Percentiles rank a stretch among this genome's conserved stretches.
phyloP scores from a whole-genome alignment of 1,140 invertebrate genomes.

The Aporrectodea caliginosa region DNA sequence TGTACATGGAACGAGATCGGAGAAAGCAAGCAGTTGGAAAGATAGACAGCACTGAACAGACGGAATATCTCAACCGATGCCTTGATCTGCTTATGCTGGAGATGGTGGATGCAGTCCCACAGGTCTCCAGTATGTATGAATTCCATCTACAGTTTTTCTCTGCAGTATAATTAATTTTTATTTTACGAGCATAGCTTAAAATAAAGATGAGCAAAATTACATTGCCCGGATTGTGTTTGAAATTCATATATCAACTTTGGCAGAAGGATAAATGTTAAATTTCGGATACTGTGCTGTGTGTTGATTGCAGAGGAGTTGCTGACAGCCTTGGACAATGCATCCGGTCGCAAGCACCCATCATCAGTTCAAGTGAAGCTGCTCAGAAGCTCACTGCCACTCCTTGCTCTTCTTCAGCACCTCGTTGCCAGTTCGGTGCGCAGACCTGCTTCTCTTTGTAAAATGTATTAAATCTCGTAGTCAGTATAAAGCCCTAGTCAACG shows the following conservation, averaged over 20 bases:
- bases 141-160: no score
- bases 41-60: constrained; percentile 35
- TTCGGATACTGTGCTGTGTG: neutral
- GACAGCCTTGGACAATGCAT: constrained; percentile 42
- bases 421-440: constrained; percentile 45
- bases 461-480: constrained; percentile 1
- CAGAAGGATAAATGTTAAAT: no score
- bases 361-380: constrained; percentile 46
- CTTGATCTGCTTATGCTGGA: constrained; percentile 42
- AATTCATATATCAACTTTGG: no score
- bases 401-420: constrained; percentile 45
- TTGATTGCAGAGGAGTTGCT: constrained; percentile 44
- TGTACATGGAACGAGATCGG: constrained; percentile 51
- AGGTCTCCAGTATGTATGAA: constrained; percentile 42
- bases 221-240: no score
- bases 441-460: neutral
- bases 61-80: constrained; percentile 43
- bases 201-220: no score
- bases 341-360: constrained; percentile 49
- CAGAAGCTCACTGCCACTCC: constrained; percentile 41
- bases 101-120: constrained; percentile 40
- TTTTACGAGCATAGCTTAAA: no score
- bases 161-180: no score
- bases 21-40: constrained; percentile 41
- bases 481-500: no score